Conservation (phyloP, 2,797 vertebrate genomes). For the Monodelphis domestica region DNA sequence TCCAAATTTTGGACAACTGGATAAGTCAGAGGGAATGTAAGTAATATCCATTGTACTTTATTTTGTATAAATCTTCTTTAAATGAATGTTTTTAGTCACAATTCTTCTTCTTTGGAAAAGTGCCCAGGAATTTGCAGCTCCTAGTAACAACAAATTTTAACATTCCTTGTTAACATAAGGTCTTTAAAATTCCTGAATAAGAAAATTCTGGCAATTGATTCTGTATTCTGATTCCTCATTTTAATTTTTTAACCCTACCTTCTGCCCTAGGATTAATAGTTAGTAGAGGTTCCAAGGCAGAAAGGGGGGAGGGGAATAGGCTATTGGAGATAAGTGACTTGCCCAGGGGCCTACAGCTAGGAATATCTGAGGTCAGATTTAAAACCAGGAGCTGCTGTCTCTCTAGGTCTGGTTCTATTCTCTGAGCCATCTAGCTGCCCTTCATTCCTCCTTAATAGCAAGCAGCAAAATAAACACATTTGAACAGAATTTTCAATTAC, state of each 20-base stretch:
- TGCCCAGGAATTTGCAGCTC: slow-evolving; percentile 42
- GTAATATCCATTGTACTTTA: slow-evolving; percentile 64
- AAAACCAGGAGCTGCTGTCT: too few relatives aligned
- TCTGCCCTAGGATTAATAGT: too few relatives aligned
- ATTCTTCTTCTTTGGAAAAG: slow-evolving; percentile 58
- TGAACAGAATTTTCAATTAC: not conserved
- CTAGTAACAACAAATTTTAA: slow-evolving; percentile 34
- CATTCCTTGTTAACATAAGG: slow-evolving; percentile 13
- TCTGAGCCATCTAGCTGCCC: too few relatives aligned
- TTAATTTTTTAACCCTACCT: too few relatives aligned
- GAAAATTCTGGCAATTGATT: not conserved
- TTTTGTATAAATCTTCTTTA: slow-evolving; percentile 17
- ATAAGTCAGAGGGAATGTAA: slow-evolving; percentile 65
- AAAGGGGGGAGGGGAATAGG: too few relatives aligned
- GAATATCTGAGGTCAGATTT: too few relatives aligned
- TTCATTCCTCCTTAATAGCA: not conserved
- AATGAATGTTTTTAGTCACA: not conserved
- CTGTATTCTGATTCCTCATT: not conserved
- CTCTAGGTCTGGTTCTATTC: too few relatives aligned
- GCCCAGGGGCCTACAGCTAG: too few relatives aligned
- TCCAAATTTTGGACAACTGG: slow-evolving; percentile 69
- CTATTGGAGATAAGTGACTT: too few relatives aligned
- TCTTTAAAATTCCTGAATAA: slow-evolving; percentile 3
- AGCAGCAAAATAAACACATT: not conserved
- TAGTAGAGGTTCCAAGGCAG: too few relatives aligned